These are phyloP conservation scores for Coronaproctus castanopsis DNA, from an alignment of 2,888 invertebrate genomes.

Conservation along the genomic window DNA sequence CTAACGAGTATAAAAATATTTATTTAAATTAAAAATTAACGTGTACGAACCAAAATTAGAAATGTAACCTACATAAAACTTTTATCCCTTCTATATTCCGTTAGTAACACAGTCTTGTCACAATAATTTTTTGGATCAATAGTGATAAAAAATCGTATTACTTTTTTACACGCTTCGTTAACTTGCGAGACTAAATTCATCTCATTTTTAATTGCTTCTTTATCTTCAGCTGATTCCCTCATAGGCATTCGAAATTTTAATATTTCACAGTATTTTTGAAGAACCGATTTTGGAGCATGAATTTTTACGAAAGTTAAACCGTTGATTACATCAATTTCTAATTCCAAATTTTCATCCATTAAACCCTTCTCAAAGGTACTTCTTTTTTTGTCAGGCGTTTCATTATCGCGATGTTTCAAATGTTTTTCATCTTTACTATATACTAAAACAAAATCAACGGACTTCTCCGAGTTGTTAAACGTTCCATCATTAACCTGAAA, in stretches of 20 bases:
- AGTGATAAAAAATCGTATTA: constrained; percentile 13
- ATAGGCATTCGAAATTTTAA: constrained; percentile 83
- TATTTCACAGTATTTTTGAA: constrained; percentile 74
- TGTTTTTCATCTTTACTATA: constrained; percentile 1
- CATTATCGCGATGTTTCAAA: background rate
- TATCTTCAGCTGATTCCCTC: constrained; percentile 31
- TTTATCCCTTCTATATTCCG: constrained; percentile 73
- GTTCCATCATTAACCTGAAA: background rate
- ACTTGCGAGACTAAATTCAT: constrained; percentile 15
- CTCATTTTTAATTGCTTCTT: background rate
- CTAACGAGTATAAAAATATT: too few relatives aligned
- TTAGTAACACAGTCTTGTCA: constrained; percentile 24
- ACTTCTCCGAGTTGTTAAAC: background rate
- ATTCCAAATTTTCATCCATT: constrained; percentile 15
- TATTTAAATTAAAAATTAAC: too few relatives aligned
- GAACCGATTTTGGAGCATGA: constrained; percentile 62
- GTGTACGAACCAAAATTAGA: constrained; percentile 14
- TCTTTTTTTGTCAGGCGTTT: constrained; percentile 13
- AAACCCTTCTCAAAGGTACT: constrained; percentile 15
- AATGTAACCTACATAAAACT: constrained; percentile 70
- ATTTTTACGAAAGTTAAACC: constrained; percentile 46
- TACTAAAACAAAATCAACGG: constrained; percentile 9
- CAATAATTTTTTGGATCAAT: constrained; percentile 15
- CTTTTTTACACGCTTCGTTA: constrained; percentile 9
- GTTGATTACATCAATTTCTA: constrained; percentile 15